Percentiles rank a stretch among this genome's conserved stretches.
Evolutionary conservation across 2,888 invertebrate genomes (phyloP).

Genomic region (Hyposoter dolosus): DNA sequence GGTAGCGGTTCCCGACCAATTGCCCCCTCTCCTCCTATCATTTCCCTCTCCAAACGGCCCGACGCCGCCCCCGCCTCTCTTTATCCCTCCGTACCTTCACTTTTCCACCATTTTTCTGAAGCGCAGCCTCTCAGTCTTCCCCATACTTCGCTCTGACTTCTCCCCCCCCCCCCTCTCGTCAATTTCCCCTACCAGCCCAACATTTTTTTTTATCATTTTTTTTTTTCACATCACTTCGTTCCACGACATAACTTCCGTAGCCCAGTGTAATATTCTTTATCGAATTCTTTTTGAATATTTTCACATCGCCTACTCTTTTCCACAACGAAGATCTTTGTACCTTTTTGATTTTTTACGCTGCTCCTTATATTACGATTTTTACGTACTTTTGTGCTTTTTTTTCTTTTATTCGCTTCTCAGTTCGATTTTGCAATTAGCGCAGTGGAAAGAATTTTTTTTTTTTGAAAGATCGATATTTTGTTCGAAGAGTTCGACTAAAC

Average conservation of each 20-base stretch:
- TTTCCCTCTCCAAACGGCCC: constrained; percentile 55
- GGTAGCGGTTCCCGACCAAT: constrained; percentile 55
- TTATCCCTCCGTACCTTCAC: constrained; percentile 46
- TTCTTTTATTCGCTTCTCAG: no score
- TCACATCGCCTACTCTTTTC: neutral
- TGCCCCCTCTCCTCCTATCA: constrained; percentile 58
- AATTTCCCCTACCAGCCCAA: neutral
- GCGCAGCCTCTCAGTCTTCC: constrained; percentile 47
- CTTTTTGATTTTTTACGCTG: neutral
- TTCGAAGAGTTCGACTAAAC: no score
- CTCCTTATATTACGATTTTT: neutral
- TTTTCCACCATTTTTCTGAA: constrained; percentile 65
- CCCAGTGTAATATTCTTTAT: constrained; percentile 28
- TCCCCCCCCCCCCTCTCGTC: constrained; percentile 20
- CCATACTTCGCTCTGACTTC: neutral
- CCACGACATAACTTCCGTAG: constrained; percentile 52
- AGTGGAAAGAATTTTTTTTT: no score
- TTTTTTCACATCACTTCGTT: neutral
- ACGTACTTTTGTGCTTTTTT: neutral
- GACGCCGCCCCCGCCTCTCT: constrained; percentile 60
- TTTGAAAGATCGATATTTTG: no score
- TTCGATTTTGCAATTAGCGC: no score
- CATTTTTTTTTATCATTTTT: constrained; percentile 3
- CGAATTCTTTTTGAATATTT: constrained; percentile 41
- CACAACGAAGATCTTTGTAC: neutral